Percentiles rank a stretch among this genome's conserved stretches.
These are phyloP conservation scores for Microtus richardsoni DNA, from an alignment of 2,113 vertebrate species.

Conservation along the genomic window DNA sequence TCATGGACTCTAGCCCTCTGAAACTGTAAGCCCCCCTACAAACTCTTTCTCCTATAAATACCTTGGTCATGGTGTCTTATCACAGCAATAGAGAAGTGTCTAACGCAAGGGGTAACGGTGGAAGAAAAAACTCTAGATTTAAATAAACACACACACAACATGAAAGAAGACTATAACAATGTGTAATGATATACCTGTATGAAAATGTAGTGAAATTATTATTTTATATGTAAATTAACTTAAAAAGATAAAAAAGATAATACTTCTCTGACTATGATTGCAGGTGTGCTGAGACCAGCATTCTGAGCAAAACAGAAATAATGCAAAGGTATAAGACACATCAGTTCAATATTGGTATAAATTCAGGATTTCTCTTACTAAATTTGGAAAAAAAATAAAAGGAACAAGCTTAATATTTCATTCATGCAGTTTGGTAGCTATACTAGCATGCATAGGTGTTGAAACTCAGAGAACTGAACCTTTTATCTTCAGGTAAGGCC, in stretches of 20 bases:
- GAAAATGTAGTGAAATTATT: neutral
- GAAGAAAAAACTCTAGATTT: neutral
- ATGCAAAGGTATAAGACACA: neutral
- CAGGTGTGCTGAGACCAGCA: too few species aligned
- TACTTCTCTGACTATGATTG: neutral
- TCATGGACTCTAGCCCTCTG: neutral
- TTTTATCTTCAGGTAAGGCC: neutral
- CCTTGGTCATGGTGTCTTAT: neutral
- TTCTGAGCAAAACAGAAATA: neutral
- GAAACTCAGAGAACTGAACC: neutral
- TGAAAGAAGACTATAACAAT: neutral
- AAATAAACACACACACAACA: neutral
- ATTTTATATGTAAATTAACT: neutral
- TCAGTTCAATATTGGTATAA: neutral
- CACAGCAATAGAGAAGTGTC: neutral
- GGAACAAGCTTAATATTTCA: neutral
- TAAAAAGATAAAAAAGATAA: neutral
- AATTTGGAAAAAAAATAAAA: neutral
- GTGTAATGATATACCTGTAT: too few species aligned
- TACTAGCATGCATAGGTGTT: neutral
- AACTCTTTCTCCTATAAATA: neutral
- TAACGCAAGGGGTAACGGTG: too few species aligned
- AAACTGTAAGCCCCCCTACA: neutral
- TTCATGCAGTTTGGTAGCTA: neutral
- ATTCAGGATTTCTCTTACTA: neutral